Evolutionary conservation across 2,113 vertebrate species (phyloP), one percentile per base, ranked within the genome.

Genomic region (Peromyscus maniculatus): DNA sequence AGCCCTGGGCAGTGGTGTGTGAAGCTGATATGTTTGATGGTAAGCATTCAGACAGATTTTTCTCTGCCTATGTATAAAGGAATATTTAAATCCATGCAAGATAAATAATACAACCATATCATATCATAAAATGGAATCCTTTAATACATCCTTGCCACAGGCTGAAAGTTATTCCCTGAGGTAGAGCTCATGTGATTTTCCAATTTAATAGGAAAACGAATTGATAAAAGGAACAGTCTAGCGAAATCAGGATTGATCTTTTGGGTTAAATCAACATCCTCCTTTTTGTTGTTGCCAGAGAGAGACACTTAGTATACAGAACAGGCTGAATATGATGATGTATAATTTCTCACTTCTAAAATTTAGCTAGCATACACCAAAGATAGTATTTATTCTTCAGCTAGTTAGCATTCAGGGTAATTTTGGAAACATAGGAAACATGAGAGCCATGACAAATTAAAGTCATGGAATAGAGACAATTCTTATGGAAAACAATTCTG

Each of bases 171-270:
- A 66, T 62, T 96, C 89, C 97, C 95, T 97, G 71, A 96, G 96
- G 91, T 79, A 93, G 55, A 86, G 88, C n/a, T 96, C 84, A 95
- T 94, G 97, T 89, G 95, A 97, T 93, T 91, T 92, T 67, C 43
- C 55, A 91, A 46, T 97, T 97, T 97, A 97, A 97, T 95, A 93
- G 89, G 96, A 95, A 97, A 96, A 95, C 87, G 57, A 94, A 86
- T 96, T 98, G 98, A 91, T 96, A 97, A 98, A 98, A 97, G 82
- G 93, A 98, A 57, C 90, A 92, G 75, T 93, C 96, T 97, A 79
- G 96, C 96, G 86, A 93, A 91, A 66, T 88, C n/a, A 86, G 84
- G 72, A 86, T 86, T 97, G 95, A 97, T 98, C 93, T 31, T 13
- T 69, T 93, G 86, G 77, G 88, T 98, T 98, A 98, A 98, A 59